phyloP scores from a whole-genome alignment of 2,888 invertebrate species.

The Cheilosia grossa region DNA sequence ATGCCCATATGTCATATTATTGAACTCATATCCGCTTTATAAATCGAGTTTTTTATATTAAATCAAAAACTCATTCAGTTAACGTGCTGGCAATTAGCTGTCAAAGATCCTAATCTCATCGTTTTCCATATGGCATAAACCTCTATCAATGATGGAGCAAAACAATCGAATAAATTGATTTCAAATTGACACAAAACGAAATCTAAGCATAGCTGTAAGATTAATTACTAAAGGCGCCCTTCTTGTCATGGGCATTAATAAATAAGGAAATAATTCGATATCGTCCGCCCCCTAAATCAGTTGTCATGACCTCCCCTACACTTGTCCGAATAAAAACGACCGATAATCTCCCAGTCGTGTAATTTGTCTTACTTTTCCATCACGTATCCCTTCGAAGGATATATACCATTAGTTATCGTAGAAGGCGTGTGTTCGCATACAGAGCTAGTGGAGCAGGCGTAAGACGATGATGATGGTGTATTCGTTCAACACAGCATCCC shows the following conservation, averaged over 20 bases:
- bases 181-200: conserved; percentile 68
- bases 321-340: conserved; percentile 22
- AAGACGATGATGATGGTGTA: conserved; percentile 60
- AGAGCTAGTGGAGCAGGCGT: conserved; percentile 40
- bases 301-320: conserved; percentile 43
- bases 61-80: no score
- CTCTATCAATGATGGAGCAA: conserved; percentile 1
- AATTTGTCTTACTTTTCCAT: conserved; percentile 71
- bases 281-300: conserved; percentile 47
- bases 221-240: conserved; percentile 66
- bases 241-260: conserved; percentile 70
- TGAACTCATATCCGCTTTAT: no score
- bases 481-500: conserved; percentile 28
- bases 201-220: conserved; percentile 49
- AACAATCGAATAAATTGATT: conserved; percentile 73
- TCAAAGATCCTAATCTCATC: background rate
- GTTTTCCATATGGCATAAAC: background rate
- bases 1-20: no score
- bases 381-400: conserved; percentile 58
- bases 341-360: conserved; percentile 63
- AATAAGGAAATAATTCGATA: conserved; percentile 69
- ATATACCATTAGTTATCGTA: conserved; percentile 57
- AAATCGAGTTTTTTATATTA: no score
- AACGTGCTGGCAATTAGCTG: background rate
- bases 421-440: conserved; percentile 18